phyloP scores from a whole-genome alignment of 2,797 vertebrate species.

The Cuniculus paca region DNA sequence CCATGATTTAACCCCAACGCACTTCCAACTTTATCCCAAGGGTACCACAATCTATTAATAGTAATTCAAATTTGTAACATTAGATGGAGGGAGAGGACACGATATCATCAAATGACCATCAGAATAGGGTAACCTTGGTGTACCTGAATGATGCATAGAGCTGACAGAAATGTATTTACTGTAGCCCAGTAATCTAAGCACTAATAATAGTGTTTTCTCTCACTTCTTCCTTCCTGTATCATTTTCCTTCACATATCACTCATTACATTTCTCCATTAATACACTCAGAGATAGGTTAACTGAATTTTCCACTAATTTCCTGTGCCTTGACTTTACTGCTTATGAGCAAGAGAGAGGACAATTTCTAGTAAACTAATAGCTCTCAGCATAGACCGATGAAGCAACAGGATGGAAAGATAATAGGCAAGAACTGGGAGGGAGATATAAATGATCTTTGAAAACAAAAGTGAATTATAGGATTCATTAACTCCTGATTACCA shows the following conservation, averaged over 20 bases:
- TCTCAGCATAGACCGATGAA: conserved; percentile 49
- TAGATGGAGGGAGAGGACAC: background rate
- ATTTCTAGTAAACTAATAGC: conserved; percentile 56
- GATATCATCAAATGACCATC: background rate
- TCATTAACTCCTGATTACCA: conserved; percentile 74
- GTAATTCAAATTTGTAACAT: background rate
- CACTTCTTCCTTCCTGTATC: background rate
- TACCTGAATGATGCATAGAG: background rate
- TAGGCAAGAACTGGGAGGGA: conserved; percentile 69
- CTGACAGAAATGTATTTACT: background rate
- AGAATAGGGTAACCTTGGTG: background rate
- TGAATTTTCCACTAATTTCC: conserved; percentile 28
- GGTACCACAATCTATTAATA: background rate
- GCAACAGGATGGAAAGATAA: conserved; percentile 59
- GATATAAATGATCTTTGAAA: conserved; percentile 64
- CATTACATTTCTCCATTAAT: conserved; percentile 5
- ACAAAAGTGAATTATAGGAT: conserved; percentile 70
- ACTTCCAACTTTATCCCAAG: background rate
- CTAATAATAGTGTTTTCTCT: fast-evolving
- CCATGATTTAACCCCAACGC: background rate
- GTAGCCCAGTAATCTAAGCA: background rate
- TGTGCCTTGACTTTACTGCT: conserved; percentile 27
- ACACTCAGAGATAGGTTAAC: background rate
- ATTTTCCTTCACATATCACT: background rate
- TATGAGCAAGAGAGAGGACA: conserved; percentile 13